phyloP scores from a whole-genome alignment of 1,140 invertebrate species.

The Mesaphorura yosii region DNA sequence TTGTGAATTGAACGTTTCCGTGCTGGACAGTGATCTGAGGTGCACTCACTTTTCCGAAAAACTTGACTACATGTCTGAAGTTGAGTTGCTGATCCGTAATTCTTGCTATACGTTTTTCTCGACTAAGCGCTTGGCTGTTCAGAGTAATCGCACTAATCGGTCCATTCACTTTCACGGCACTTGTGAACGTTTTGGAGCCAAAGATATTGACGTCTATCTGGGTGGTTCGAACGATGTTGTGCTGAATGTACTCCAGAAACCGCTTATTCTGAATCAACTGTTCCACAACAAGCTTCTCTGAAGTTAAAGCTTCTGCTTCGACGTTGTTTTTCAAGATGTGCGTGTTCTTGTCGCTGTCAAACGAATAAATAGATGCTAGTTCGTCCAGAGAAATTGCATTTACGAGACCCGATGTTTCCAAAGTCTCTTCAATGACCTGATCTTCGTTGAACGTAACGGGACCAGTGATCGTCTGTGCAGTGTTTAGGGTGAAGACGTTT shows the following conservation, averaged over 20 bases:
- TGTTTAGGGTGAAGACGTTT: constrained; percentile 3
- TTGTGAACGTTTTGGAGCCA: neutral
- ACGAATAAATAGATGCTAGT: constrained; percentile 7
- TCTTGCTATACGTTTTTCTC: neutral
- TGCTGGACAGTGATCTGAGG: neutral
- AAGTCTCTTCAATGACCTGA: neutral
- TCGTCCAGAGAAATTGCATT: constrained; percentile 1
- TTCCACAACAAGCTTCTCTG: neutral
- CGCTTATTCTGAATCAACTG: neutral
- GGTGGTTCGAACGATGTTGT: neutral
- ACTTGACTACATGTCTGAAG: neutral
- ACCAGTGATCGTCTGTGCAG: constrained; percentile 1
- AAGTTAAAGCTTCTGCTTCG: neutral
- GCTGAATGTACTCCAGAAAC: neutral
- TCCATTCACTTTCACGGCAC: neutral
- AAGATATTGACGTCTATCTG: neutral
- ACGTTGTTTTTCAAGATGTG: constrained; percentile 4
- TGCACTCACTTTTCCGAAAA: neutral
- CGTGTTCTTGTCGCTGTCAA: neutral
- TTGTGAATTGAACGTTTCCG: neutral
- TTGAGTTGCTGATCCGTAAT: neutral
- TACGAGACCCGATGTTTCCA: neutral
- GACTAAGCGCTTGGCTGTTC: neutral
- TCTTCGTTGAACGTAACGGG: neutral
- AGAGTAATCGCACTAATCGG: neutral